Evolutionary conservation across 2,113 vertebrate species (phyloP).

Genomic region (Gymnobelideus leadbeateri): DNA sequence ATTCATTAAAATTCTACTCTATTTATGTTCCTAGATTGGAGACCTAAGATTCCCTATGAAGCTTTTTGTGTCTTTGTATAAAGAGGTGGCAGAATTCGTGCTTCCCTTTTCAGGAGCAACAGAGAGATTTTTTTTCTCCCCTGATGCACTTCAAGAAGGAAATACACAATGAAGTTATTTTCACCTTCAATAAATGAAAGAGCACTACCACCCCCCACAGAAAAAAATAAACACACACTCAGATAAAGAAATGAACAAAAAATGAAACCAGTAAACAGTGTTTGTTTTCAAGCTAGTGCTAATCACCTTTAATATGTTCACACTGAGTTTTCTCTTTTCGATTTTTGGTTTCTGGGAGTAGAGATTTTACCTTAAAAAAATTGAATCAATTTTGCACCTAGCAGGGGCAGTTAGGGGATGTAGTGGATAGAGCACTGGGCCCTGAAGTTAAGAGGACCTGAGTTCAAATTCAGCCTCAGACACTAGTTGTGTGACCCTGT

Average conservation of each 20-base stretch:
- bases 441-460: neutral
- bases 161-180: neutral
- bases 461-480: neutral
- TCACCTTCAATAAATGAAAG: neutral
- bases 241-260: neutral
- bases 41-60: neutral
- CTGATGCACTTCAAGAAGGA: neutral
- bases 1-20: neutral
- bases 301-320: slow-evolving; percentile 29
- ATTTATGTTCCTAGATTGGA: neutral
- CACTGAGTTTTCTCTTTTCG: slow-evolving; percentile 56
- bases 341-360: slow-evolving; percentile 44
- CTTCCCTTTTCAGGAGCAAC: neutral
- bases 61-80: neutral
- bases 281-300: slow-evolving; percentile 39
- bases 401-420: neutral
- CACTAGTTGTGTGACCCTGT: neutral
- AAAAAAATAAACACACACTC: neutral
- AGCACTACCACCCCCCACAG: neutral
- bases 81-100: neutral
- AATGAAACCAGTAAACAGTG: neutral
- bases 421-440: no score
- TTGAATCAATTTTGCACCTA: neutral
- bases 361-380: neutral
- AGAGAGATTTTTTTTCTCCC: neutral